Evolutionary conservation across 2,113 vertebrate species (phyloP).

Genomic region (Sylvietta virens): DNA sequence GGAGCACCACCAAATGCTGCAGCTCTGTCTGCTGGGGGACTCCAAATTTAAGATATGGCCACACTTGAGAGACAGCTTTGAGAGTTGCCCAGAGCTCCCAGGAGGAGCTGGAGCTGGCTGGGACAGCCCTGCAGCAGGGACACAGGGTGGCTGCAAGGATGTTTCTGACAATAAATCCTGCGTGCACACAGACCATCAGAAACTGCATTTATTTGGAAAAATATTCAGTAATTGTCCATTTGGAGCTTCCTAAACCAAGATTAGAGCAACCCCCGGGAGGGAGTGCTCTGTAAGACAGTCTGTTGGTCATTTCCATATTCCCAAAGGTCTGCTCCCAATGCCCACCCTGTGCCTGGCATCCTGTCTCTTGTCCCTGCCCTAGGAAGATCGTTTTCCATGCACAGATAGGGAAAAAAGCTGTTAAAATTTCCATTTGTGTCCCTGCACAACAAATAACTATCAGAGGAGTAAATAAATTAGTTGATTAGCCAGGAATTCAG

Average conservation of each 20-base stretch:
- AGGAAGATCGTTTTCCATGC: background rate
- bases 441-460: background rate
- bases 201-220: background rate
- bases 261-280: background rate
- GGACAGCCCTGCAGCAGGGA: background rate
- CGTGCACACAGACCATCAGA: background rate
- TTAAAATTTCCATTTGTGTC: background rate
- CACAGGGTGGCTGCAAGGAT: background rate
- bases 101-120: background rate
- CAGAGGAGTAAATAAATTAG: background rate
- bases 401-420: background rate
- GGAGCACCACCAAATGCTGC: background rate
- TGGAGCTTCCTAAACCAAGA: background rate
- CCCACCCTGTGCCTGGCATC: background rate
- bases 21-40: background rate
- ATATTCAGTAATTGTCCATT: background rate
- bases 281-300: background rate
- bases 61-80: background rate
- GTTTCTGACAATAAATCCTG: background rate
- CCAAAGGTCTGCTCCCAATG: background rate
- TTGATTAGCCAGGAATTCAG: background rate
- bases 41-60: fast-evolving
- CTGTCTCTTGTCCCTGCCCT: background rate
- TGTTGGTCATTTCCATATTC: background rate
- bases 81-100: background rate